phyloP scores from a whole-genome alignment of 1,140 invertebrate species.

The Zaprionus ornatus region DNA sequence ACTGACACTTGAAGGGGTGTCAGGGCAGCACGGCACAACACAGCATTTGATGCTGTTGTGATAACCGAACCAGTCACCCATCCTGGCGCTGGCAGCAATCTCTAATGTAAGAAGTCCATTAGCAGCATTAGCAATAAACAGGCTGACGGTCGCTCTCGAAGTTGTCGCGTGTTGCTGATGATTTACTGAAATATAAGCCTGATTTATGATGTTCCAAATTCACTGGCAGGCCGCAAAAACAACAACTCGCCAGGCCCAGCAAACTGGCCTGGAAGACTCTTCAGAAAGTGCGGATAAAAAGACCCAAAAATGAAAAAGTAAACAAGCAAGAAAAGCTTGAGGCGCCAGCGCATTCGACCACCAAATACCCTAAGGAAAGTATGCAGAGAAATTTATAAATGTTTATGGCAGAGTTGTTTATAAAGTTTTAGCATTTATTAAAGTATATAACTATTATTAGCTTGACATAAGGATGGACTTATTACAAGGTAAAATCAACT shows the following conservation, averaged over 20 bases:
- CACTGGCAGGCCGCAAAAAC: slow-evolving; percentile 51
- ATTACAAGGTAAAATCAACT: no score
- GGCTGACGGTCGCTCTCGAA: slow-evolving; percentile 35
- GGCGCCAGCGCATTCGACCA: neutral
- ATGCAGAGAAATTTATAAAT: neutral
- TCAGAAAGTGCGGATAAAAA: slow-evolving; percentile 41
- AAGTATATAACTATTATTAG: neutral
- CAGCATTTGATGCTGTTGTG: slow-evolving; percentile 60
- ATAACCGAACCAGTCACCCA: slow-evolving; percentile 49
- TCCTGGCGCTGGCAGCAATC: slow-evolving; percentile 38
- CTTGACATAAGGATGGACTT: neutral
- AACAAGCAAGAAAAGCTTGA: slow-evolving; percentile 6
- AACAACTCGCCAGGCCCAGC: slow-evolving; percentile 17
- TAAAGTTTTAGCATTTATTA: no score
- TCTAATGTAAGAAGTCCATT: slow-evolving; percentile 78
- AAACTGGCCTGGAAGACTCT: slow-evolving; percentile 48
- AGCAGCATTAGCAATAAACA: slow-evolving; percentile 59
- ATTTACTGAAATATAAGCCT: slow-evolving; percentile 82
- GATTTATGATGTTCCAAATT: slow-evolving; percentile 78
- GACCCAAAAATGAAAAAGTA: slow-evolving; percentile 39
- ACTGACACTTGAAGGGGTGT: slow-evolving; percentile 81
- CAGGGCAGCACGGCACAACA: slow-evolving; percentile 39
- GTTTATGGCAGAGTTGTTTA: no score
- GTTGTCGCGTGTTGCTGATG: slow-evolving; percentile 74
- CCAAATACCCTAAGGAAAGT: slow-evolving; percentile 1